These are phyloP conservation scores for Aleiodes sp. DNA, from an alignment of 1,140 invertebrate species.

Conservation along the genomic window DNA sequence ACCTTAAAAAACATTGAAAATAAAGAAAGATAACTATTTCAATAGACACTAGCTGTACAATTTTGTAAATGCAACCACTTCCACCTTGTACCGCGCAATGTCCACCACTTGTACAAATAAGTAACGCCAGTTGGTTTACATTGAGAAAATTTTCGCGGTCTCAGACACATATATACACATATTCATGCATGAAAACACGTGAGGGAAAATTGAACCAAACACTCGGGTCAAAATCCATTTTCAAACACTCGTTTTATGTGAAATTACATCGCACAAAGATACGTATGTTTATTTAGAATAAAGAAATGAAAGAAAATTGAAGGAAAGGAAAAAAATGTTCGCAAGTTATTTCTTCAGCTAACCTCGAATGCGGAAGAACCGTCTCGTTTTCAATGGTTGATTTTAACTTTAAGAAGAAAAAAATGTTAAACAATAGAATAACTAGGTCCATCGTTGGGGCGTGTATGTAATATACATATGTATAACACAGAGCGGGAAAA, in stretches of 20 bases:
- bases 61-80: not conserved
- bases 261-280: conserved; percentile 11
- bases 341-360: not conserved
- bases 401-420: no score
- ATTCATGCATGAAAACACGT: no score
- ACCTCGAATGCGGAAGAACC: not conserved
- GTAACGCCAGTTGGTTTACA: conserved; percentile 8
- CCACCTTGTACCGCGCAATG: not conserved
- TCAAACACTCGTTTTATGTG: not conserved
- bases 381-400: not conserved
- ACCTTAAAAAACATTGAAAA: not conserved
- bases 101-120: conserved; percentile 12
- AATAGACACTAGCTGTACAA: not conserved
- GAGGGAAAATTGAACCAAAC: conserved; percentile 9
- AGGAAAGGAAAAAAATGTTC: not conserved
- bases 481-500: not conserved
- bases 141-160: not conserved
- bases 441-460: conserved; percentile 7
- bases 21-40: not conserved
- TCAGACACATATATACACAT: not conserved
- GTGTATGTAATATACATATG: not conserved
- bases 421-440: not conserved
- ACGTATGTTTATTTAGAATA: not conserved
- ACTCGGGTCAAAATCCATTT: not conserved
- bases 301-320: not conserved